Evolutionary conservation across 2,797 vertebrate genomes (phyloP), one percentile per base, ranked within the genome.

Genomic region (Gila robusta): DNA sequence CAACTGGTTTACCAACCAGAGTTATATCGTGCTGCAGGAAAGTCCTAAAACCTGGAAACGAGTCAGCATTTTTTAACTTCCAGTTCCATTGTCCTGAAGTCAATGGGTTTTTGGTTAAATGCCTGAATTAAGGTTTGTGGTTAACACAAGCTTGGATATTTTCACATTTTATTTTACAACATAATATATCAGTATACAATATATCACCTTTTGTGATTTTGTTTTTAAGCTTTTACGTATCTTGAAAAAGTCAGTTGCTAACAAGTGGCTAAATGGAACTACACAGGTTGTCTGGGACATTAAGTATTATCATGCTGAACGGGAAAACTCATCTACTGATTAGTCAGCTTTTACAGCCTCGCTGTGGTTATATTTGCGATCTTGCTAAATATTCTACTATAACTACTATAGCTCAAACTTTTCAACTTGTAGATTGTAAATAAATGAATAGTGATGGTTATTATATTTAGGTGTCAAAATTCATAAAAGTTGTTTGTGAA

Each of bases 61-160:
- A 59, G 77, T 78, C 37, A n/a, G 52, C 52, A 77, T 56, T 77
- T n/a, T 78, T 59, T 14, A 16, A 78, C 52, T 39, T 78, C 35
- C 52, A 39, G 16, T 79, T 64, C 35, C 37, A 44, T 44, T 39
- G 16, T 28, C 2, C 37, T 5, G 16, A 79, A 79, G n/a, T 44
- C 37, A 62, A 6, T 39, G 54, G 21, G 73, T 35, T 54, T 76
- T 56, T 37, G 52, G 7, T 56, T 59, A 39, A 56, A 14, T 77
- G 3, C 19, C 11, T 77, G 21, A n/a, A n/a, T 59, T 62, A 28
- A 41, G 4, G 23, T 59, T 47, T 35, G 41, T 73, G 32, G 32
- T 69, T 37, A 17, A 64, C 26, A 64, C 62, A 28, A 64, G 4
- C 23, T 59, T 12, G n/a, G 6, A 32, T 32, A 17, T 66, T 66